These are phyloP conservation scores for Rhopilema esculentum DNA, from an alignment of 30 jellyfish, hydroid and myxozoan species.

Conservation along the genomic window DNA sequence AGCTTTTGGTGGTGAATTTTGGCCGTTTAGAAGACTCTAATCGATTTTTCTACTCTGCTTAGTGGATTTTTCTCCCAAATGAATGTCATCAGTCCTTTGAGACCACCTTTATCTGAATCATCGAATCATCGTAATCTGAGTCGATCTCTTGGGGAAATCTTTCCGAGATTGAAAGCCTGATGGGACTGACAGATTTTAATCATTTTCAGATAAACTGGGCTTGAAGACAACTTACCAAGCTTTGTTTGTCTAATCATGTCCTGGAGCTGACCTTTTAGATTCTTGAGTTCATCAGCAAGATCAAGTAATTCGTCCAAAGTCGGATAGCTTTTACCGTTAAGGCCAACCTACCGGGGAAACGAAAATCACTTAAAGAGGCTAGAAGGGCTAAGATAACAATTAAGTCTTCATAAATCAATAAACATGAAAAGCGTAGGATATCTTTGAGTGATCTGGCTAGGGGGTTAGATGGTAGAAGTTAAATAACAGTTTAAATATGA, in stretches of 20 bases:
- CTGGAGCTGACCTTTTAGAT: conserved; percentile 50
- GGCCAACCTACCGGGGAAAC: conserved; percentile 67
- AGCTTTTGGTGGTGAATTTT: too few species aligned
- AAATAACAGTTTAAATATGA: too few species aligned
- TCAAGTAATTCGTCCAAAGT: conserved; percentile 76
- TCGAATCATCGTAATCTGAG: neutral
- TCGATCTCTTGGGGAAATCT: neutral
- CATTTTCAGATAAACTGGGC: neutral
- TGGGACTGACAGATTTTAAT: neutral
- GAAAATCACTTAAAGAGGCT: neutral
- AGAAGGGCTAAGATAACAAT: neutral
- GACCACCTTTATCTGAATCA: neutral
- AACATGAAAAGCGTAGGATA: too few species aligned
- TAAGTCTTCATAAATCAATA: neutral
- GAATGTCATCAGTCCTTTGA: neutral
- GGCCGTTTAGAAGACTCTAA: too few species aligned
- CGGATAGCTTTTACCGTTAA: conserved; percentile 78
- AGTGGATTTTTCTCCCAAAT: too few species aligned
- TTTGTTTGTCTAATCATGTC: conserved; percentile 66
- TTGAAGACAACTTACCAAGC: conserved; percentile 46
- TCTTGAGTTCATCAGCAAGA: conserved; percentile 77
- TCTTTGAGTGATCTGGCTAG: too few species aligned
- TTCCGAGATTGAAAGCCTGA: neutral
- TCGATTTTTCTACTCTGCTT: too few species aligned
- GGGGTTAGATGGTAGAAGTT: too few species aligned